Percentiles rank a stretch among this genome's conserved stretches.
Conservation (phyloP, 2,797 vertebrate species). For the Ctenopoma multispine region DNA sequence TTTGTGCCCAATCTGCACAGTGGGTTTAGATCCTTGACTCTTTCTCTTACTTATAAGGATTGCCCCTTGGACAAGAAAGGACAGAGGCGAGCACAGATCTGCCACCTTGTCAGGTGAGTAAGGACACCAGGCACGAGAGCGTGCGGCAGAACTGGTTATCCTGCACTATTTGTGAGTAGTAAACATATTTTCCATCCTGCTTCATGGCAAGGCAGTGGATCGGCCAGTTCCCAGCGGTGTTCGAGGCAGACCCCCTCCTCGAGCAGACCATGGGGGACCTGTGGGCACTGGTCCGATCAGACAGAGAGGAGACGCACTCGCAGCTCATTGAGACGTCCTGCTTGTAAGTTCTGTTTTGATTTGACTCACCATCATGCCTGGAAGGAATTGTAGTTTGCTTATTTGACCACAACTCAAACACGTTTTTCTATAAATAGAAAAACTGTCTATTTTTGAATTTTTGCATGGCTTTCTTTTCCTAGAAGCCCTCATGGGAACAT, state of each 20-base stretch:
- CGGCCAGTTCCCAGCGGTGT: conserved; percentile 85
- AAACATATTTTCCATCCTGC: conserved; percentile 68
- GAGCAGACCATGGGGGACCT: conserved; percentile 89
- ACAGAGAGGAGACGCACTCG: conserved; percentile 79
- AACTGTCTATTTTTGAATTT: conserved; percentile 1
- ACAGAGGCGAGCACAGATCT: conserved; percentile 85
- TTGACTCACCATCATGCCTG: background rate
- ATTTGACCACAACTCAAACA: conserved; percentile 11
- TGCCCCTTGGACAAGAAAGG: conserved; percentile 79
- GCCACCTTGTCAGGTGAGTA: conserved; percentile 89
- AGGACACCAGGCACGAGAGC: background rate
- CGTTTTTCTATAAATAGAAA: conserved; percentile 22
- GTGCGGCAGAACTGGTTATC: conserved; percentile 44
- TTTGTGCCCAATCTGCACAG: background rate
- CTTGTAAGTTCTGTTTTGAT: conserved; percentile 81
- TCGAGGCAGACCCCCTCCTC: conserved; percentile 86
- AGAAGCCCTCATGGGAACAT: conserved; percentile 76
- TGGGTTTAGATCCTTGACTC: conserved; percentile 65
- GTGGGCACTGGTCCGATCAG: conserved; percentile 85
- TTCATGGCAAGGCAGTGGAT: conserved; percentile 88
- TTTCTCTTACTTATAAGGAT: conserved; percentile 86
- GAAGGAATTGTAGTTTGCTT: conserved; percentile 7
- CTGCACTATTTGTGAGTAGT: conserved; percentile 51
- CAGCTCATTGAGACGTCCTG: conserved; percentile 83
- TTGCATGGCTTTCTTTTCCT: conserved; percentile 20